These are phyloP conservation scores for Calameuta pallipes DNA, from an alignment of 2,888 invertebrate genomes.

Conservation along the genomic window DNA sequence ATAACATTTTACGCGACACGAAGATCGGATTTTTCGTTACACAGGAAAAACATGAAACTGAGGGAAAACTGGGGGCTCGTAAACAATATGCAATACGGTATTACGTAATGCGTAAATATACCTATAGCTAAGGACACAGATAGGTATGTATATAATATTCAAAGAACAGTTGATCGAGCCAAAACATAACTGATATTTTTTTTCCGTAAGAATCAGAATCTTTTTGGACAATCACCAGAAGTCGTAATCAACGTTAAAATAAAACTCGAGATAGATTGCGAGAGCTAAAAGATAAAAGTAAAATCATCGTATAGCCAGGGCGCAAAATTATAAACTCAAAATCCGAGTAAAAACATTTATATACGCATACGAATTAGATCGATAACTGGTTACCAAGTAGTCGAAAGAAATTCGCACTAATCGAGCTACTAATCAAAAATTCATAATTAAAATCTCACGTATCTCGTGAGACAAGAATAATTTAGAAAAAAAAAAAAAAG, in stretches of 20 bases:
- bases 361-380: neutral
- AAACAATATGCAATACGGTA: neutral
- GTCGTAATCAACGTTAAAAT: neutral
- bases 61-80: neutral
- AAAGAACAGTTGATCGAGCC: neutral
- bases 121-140: neutral
- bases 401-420: neutral
- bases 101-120: neutral
- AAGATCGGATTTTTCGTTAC: neutral
- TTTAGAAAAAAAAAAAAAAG: too few species aligned
- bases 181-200: neutral
- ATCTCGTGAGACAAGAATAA: neutral
- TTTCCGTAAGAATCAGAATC: neutral
- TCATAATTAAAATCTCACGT: neutral
- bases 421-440: neutral
- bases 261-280: neutral
- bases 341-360: neutral
- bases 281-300: neutral
- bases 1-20: neutral
- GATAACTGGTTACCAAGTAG: neutral
- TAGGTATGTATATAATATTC: neutral
- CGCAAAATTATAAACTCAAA: neutral
- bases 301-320: neutral
- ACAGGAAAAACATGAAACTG: neutral
- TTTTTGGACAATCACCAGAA: neutral